These are phyloP conservation scores for Eulemur macaco DNA, from an alignment of 2,113 vertebrate genomes.

Conservation along the genomic window DNA sequence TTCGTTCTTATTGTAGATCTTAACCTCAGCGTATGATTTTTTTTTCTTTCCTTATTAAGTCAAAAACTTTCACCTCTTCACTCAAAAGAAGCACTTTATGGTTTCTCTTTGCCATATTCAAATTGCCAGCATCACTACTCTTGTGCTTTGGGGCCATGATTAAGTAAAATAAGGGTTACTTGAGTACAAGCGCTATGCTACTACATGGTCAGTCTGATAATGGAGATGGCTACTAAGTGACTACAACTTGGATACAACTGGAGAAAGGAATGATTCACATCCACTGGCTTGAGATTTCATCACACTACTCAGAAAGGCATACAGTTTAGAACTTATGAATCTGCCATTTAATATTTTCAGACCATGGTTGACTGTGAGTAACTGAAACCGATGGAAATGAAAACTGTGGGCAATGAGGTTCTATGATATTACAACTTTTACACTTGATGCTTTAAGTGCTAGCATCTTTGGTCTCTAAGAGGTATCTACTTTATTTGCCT, in stretches of 20 bases:
- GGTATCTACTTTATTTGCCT: not conserved
- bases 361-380: not conserved
- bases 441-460: not conserved
- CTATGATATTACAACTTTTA: not conserved
- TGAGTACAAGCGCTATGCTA: too few relatives aligned
- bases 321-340: not conserved
- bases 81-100: too few relatives aligned
- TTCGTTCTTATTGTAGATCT: too few relatives aligned
- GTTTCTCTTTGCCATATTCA: too few relatives aligned
- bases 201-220: not conserved
- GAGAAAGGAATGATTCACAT: not conserved
- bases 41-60: too few relatives aligned
- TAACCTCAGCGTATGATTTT: too few relatives aligned
- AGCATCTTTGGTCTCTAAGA: not conserved
- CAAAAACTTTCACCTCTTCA: too few relatives aligned
- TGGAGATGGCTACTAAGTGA: not conserved
- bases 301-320: not conserved
- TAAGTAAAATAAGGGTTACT: too few relatives aligned
- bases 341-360: not conserved
- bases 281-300: not conserved
- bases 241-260: too few relatives aligned
- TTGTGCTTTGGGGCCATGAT: too few relatives aligned
- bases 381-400: not conserved
- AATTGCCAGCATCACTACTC: too few relatives aligned
- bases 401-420: not conserved